These are phyloP conservation scores for Thinocorus orbignyianus DNA, from an alignment of 2,113 vertebrate genomes.

Conservation along the genomic window DNA sequence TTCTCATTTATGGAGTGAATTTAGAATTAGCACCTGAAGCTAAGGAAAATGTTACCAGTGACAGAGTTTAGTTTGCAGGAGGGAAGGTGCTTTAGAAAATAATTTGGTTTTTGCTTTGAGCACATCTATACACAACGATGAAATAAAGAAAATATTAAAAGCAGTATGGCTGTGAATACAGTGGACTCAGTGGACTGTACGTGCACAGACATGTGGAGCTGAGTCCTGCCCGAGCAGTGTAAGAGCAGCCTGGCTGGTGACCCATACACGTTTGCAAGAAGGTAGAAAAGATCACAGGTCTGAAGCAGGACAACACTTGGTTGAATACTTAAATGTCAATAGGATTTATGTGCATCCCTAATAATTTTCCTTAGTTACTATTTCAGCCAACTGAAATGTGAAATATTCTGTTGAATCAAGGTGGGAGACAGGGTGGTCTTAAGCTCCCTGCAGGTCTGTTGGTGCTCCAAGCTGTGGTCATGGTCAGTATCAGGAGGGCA, in stretches of 20 bases:
- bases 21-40: neutral
- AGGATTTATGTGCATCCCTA: neutral
- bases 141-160: neutral
- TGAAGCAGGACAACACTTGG: neutral
- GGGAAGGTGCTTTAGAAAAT: neutral
- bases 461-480: neutral
- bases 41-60: conserved; percentile 36
- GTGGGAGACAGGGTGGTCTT: neutral
- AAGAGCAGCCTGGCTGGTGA: fast-evolving
- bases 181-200: neutral
- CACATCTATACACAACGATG: neutral
- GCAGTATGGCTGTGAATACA: neutral
- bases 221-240: fast-evolving
- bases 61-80: conserved; percentile 7
- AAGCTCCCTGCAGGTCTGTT: neutral
- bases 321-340: neutral
- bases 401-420: neutral
- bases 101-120: neutral
- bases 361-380: neutral
- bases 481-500: fast-evolving
- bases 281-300: neutral
- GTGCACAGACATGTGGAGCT: neutral
- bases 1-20: neutral
- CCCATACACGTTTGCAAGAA: neutral
- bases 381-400: neutral